Percentiles rank a stretch among this genome's conserved stretches.
Conservation (phyloP, 2,888 invertebrate genomes). For the Synergus japonicus region DNA sequence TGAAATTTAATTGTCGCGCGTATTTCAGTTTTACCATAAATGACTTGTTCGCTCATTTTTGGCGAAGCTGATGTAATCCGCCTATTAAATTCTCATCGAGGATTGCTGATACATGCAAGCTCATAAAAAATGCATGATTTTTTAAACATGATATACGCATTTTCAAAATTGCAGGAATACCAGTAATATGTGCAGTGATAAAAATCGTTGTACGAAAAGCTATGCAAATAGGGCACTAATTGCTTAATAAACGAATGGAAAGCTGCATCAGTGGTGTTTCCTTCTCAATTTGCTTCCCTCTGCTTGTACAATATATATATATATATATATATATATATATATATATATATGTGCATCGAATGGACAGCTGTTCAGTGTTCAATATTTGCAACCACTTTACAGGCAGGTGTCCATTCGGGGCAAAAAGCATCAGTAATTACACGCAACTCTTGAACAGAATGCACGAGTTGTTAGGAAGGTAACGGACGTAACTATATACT, state of each 20-base stretch:
- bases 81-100: not conserved
- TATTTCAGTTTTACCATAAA: too few relatives aligned
- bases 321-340: too few relatives aligned
- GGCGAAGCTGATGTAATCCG: not conserved
- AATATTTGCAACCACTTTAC: slow-evolving; percentile 19
- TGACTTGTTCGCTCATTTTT: too few relatives aligned
- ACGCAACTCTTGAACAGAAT: slow-evolving; percentile 17
- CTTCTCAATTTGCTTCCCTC: not conserved
- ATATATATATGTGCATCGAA: not conserved
- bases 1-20: too few relatives aligned
- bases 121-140: not conserved
- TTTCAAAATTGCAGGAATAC: not conserved
- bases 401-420: slow-evolving; percentile 33
- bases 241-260: slow-evolving; percentile 5
- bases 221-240: not conserved
- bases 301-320: not conserved
- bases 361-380: slow-evolving; percentile 25
- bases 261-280: not conserved
- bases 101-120: too few relatives aligned
- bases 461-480: slow-evolving; percentile 19
- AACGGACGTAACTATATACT: not conserved
- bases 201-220: not conserved
- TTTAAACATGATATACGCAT: not conserved
- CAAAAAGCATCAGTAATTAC: slow-evolving; percentile 26
- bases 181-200: not conserved